These are phyloP conservation scores for Rhamnusium bicolor DNA, from an alignment of 2,888 invertebrate genomes.

Conservation along the genomic window DNA sequence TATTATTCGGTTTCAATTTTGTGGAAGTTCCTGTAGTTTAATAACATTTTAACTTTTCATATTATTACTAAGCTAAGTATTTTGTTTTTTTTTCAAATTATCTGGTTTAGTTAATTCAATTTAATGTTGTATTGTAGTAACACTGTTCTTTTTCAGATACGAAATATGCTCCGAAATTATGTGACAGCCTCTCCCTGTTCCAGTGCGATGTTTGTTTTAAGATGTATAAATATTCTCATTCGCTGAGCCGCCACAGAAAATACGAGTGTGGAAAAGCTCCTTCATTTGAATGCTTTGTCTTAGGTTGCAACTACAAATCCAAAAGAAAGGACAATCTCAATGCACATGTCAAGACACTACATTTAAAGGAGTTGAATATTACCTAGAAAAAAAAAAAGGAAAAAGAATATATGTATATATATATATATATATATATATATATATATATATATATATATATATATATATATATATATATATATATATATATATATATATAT, in stretches of 20 bases:
- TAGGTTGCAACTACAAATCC: conserved; percentile 58
- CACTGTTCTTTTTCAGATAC: conserved; percentile 10
- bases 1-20: too few relatives aligned
- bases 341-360: conserved; percentile 58
- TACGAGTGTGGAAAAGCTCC: conserved; percentile 63
- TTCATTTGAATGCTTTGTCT: conserved; percentile 57
- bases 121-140: not conserved
- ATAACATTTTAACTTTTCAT: too few relatives aligned
- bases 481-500: too few relatives aligned
- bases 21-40: too few relatives aligned
- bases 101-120: too few relatives aligned
- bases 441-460: too few relatives aligned
- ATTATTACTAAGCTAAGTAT: too few relatives aligned
- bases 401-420: too few relatives aligned
- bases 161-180: conserved; percentile 19
- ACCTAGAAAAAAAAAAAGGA: conserved; percentile 46
- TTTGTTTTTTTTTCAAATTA: too few relatives aligned
- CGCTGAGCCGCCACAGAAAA: conserved; percentile 58
- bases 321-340: conserved; percentile 62
- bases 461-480: too few relatives aligned
- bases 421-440: too few relatives aligned
- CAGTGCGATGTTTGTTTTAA: conserved; percentile 58
- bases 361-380: conserved; percentile 53
- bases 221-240: conserved; percentile 60
- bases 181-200: conserved; percentile 31